A percentile compares a stretch with the other conserved stretches of the same genome.
Conservation (phyloP, 2,888 invertebrate species). For the Cecidostiba fungosa region DNA sequence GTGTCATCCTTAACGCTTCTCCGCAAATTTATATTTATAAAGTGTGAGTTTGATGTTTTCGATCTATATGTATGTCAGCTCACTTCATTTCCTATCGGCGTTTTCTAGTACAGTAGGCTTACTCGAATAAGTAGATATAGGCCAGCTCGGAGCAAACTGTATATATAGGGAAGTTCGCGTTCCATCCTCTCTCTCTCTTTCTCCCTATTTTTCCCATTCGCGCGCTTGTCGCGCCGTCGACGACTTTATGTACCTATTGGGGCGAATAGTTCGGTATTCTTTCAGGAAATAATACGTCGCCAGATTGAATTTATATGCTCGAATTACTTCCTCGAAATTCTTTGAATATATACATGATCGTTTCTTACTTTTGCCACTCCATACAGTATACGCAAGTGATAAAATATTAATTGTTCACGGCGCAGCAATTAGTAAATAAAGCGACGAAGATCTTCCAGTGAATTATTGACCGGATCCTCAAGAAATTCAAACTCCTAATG, state of each 20-base stretch:
- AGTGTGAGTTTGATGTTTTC: background rate
- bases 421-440: background rate
- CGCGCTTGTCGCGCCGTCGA: background rate
- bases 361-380: background rate
- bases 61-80: constrained; percentile 5
- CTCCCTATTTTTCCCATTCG: constrained; percentile 7
- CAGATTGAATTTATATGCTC: constrained; percentile 39
- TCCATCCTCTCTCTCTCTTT: constrained; percentile 3
- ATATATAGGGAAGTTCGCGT: background rate
- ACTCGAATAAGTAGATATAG: constrained; percentile 26
- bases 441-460: background rate
- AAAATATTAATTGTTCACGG: background rate
- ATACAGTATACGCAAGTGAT: too few relatives aligned
- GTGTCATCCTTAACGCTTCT: background rate
- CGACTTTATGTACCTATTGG: constrained; percentile 10
- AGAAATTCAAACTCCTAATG: background rate
- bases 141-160: background rate
- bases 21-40: background rate
- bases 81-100: constrained; percentile 30
- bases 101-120: constrained; percentile 28
- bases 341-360: background rate
- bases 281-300: constrained; percentile 42
- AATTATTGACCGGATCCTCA: background rate
- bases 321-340: constrained; percentile 29
- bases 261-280: constrained; percentile 47